These are phyloP conservation scores for Nymphicus hollandicus DNA, from an alignment of 2,113 vertebrate species.

Conservation along the genomic window DNA sequence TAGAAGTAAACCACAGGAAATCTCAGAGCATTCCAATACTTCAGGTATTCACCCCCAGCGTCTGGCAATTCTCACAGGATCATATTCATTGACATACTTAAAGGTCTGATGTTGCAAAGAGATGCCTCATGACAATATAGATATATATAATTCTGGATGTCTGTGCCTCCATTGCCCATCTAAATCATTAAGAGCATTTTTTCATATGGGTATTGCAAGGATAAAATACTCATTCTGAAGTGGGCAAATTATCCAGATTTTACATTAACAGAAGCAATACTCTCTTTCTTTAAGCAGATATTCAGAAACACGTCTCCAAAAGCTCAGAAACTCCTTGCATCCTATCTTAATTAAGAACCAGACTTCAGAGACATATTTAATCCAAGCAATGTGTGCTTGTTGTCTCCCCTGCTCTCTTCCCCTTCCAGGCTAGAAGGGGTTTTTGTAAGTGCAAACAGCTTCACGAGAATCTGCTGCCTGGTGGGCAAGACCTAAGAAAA, in stretches of 20 bases:
- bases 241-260: not conserved
- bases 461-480: not conserved
- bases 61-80: not conserved
- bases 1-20: not conserved
- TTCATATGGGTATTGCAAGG: not conserved
- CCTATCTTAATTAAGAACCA: not conserved
- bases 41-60: not conserved
- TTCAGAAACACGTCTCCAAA: not conserved
- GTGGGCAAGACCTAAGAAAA: not conserved
- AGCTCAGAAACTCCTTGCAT: not conserved
- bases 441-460: not conserved
- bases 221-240: not conserved
- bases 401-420: not conserved
- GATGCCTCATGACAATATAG: not conserved
- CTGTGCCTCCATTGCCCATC: not conserved
- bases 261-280: not conserved
- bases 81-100: not conserved
- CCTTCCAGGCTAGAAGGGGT: not conserved
- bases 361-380: not conserved
- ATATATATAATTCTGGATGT: not conserved
- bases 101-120: not conserved
- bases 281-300: not conserved
- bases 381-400: rapidly evolving
- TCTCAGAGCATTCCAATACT: not conserved
- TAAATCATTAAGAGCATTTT: not conserved